Evolutionary conservation across 2,888 invertebrate genomes (phyloP).

Genomic region (Parelbella ahira): DNA sequence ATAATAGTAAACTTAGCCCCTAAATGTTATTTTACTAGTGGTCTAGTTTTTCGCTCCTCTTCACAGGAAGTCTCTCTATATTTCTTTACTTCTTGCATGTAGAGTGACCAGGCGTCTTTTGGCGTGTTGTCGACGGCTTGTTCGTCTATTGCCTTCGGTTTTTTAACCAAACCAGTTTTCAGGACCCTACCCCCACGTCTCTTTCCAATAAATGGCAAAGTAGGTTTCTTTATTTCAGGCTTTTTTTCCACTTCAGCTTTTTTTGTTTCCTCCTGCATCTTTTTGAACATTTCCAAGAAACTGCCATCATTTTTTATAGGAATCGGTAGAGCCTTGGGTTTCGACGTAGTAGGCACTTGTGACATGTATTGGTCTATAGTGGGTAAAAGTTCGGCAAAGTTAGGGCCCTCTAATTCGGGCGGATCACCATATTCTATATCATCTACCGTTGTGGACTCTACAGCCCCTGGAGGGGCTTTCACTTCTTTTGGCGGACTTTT

Average conservation of each 20-base stretch:
- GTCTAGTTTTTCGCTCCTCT: slow-evolving; percentile 93
- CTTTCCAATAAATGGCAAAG: slow-evolving; percentile 85
- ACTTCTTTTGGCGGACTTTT: slow-evolving; percentile 58
- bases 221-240: slow-evolving; percentile 64
- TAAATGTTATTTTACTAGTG: slow-evolving; percentile 89
- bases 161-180: slow-evolving; percentile 94
- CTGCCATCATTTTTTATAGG: slow-evolving; percentile 94
- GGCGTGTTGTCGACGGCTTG: slow-evolving; percentile 82
- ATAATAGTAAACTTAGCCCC: slow-evolving; percentile 35
- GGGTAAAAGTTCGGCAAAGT: slow-evolving; percentile 62
- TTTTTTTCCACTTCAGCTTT: slow-evolving; percentile 63
- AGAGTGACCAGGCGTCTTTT: slow-evolving; percentile 95
- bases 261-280: slow-evolving; percentile 86
- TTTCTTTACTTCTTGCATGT: slow-evolving; percentile 95
- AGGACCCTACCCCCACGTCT: slow-evolving; percentile 92
- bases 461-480: slow-evolving; percentile 64
- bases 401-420: slow-evolving; percentile 70
- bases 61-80: slow-evolving; percentile 96
- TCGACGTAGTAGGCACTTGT: slow-evolving; percentile 56
- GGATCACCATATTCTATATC: slow-evolving; percentile 69
- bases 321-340: slow-evolving; percentile 78
- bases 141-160: slow-evolving; percentile 84
- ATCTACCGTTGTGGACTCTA: slow-evolving; percentile 53
- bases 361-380: slow-evolving; percentile 48
- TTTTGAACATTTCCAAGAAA: slow-evolving; percentile 94